These are phyloP conservation scores for Cyanoderma ruficeps DNA, from an alignment of 2,113 vertebrate species.

Conservation along the genomic window DNA sequence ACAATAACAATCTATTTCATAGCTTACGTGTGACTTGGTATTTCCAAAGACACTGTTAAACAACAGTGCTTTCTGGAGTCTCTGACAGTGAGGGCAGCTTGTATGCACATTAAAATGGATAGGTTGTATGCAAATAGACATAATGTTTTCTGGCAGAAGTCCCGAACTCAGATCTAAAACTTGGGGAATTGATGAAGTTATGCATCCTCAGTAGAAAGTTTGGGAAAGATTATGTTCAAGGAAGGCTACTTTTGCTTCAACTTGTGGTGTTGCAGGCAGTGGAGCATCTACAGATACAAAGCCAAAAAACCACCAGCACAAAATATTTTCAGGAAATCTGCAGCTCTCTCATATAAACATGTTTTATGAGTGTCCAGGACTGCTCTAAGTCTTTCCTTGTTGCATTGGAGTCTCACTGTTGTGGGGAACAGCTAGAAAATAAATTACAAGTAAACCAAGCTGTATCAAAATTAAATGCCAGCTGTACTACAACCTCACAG, in stretches of 20 bases:
- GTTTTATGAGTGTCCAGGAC: neutral
- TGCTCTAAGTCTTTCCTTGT: neutral
- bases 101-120: neutral
- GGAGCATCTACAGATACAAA: neutral
- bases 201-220: neutral
- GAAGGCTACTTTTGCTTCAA: neutral
- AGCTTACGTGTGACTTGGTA: neutral
- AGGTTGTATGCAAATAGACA: neutral
- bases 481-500: neutral
- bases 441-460: neutral
- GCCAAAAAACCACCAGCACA: neutral
- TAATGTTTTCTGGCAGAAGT: neutral
- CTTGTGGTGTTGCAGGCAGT: neutral
- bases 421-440: neutral
- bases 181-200: neutral
- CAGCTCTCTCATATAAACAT: neutral
- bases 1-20: constrained; percentile 29
- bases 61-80: neutral
- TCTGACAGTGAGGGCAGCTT: neutral
- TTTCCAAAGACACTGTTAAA: constrained; percentile 22
- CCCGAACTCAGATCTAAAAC: neutral
- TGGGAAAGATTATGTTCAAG: neutral
- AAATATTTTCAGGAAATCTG: neutral
- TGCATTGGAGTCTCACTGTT: neutral
- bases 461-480: neutral